These are phyloP conservation scores for Galaxias olidus DNA, from an alignment of 2,797 vertebrate species.

Conservation along the genomic window DNA sequence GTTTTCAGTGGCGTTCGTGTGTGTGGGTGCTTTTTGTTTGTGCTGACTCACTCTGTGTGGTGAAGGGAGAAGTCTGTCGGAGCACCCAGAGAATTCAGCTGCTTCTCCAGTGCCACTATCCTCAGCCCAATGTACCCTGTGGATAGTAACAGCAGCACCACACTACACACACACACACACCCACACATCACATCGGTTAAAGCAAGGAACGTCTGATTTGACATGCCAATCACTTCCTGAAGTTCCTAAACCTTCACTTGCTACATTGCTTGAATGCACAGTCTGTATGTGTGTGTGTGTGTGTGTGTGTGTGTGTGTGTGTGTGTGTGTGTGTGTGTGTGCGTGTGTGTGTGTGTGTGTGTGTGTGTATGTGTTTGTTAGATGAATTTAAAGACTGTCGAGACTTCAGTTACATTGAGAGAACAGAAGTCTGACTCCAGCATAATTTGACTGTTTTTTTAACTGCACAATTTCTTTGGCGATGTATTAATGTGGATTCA, in stretches of 20 bases:
- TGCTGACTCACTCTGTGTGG: conserved; percentile 59
- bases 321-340: background rate
- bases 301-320: conserved; percentile 3
- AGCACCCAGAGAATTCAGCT: conserved; percentile 61
- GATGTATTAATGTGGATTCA: no score
- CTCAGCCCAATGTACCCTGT: conserved; percentile 80
- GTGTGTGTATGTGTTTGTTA: background rate
- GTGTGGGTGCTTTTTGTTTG: background rate
- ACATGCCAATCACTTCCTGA: background rate
- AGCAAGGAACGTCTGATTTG: background rate
- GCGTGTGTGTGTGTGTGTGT: background rate
- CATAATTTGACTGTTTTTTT: no score
- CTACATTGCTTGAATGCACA: conserved; percentile 4
- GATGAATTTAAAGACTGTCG: background rate
- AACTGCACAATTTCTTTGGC: no score
- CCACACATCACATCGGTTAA: no score
- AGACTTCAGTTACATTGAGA: no score
- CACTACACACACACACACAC: conserved; percentile 47
- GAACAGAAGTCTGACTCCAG: no score
- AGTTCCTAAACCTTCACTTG: background rate
- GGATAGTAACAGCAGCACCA: conserved; percentile 72
- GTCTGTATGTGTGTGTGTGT: conserved; percentile 11
- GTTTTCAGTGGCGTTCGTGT: conserved; percentile 5
- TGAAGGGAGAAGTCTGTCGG: conserved; percentile 47
- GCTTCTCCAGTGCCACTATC: conserved; percentile 79